Base-by-base conservation (phyloP, 2,888 invertebrate genomes). In the Aproaerema taeniolella region DNA sequence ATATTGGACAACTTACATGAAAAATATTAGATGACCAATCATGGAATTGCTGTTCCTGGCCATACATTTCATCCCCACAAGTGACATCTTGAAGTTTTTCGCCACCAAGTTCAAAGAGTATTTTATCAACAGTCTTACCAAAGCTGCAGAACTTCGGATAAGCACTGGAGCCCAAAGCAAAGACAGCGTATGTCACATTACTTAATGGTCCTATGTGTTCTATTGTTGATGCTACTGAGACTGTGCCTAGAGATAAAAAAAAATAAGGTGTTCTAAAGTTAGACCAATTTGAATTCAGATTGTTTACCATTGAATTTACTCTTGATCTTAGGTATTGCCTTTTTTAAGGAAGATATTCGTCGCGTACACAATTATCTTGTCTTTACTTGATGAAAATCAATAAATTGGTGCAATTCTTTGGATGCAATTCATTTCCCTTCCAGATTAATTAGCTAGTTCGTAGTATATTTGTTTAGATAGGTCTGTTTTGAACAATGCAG, bases 131-230 rank as follows among this genome's bases (percentile, higher is more conserved):
- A 57, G 94, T 96, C 65, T 95, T 93, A 0, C 96, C 97, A 61
- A 97, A 98, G 20, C 96, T 94, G 71, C 97, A 96, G 68, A 97
- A 98, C 71, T 97, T 97, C 1, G 98, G 98, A 73, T 98, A 98
- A 0, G 97, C 97, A 52, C 96, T 96, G 1, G 97, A 97, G 4
- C 98, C 98, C 31, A 98, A 80, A 0, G 94, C 97, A 66, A 98
- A 98, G 6, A 98, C 97, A 0, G 97, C 96, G 65, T 93, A 98
- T 64, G 95, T 91, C 35, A 97, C 94, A 61, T 97, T 97, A 61
- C 95, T 95, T 2, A 97, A 83, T 1, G 96, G 95, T 2, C 95
- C 96, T 61, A 96, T 94, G 49, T 91, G 92, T 61, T 95, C 95
- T 54, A 93, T 91, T 8, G 91, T 89, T 3, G 81, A 90, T 15